phyloP scores from a whole-genome alignment of 2,113 vertebrate species.

The Eretmochelys imbricata region DNA sequence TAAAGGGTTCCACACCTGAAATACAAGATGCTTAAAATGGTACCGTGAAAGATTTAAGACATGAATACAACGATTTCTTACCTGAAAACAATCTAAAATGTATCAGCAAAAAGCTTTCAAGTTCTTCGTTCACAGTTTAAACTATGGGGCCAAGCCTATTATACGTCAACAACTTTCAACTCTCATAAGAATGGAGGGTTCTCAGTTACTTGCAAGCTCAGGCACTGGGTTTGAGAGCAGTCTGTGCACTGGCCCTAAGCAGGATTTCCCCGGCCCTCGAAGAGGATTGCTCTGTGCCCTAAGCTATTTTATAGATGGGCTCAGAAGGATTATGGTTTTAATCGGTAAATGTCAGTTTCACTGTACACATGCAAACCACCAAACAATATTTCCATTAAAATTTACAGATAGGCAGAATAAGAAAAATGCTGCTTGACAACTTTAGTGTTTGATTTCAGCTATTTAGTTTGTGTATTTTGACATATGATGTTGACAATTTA shows the following conservation, averaged over 20 bases:
- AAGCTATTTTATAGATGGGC: background rate
- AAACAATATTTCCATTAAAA: background rate
- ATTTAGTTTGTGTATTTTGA: background rate
- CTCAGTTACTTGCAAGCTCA: accelerated
- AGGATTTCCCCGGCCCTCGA: accelerated
- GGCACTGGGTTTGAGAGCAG: accelerated
- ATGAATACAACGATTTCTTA: background rate
- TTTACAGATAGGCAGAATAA: background rate
- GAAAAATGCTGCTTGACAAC: background rate
- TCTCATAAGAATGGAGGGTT: accelerated
- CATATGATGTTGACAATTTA: background rate
- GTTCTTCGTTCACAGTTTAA: background rate
- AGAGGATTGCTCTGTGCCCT: background rate
- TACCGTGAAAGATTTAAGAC: background rate
- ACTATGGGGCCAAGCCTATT: background rate
- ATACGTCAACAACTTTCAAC: accelerated
- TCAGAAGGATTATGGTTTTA: background rate
- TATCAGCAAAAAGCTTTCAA: background rate
- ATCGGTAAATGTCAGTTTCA: background rate
- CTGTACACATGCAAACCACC: background rate
- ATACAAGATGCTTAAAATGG: background rate
- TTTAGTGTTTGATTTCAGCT: background rate
- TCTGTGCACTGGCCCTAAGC: background rate
- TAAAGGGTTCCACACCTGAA: background rate
- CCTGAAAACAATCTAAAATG: background rate